Percentiles rank a stretch among this genome's conserved stretches.
Conservation (phyloP, 2,888 invertebrate species). For the Matsumyia berberina region DNA sequence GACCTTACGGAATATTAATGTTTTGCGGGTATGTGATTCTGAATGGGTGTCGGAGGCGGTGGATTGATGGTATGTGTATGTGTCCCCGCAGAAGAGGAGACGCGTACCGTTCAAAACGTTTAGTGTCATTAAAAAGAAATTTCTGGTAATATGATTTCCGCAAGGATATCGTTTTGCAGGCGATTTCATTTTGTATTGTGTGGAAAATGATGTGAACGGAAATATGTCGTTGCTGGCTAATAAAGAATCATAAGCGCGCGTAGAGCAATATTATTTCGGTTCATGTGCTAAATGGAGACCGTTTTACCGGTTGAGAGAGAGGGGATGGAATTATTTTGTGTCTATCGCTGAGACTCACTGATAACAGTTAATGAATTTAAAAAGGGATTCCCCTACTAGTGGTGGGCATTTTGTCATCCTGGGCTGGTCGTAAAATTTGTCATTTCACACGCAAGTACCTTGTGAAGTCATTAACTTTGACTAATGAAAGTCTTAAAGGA, state of each 20-base stretch:
- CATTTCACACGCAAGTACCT: not conserved
- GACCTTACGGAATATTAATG: conserved; percentile 66
- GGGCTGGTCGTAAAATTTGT: conserved; percentile 2
- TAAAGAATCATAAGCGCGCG: conserved; percentile 59
- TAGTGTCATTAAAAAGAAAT: conserved; percentile 75
- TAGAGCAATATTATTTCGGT: conserved; percentile 44
- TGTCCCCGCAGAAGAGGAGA: conserved; percentile 11
- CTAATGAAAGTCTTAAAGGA: not conserved
- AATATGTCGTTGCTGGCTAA: conserved; percentile 71
- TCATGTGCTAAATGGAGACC: conserved; percentile 53
- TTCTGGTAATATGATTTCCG: conserved; percentile 76
- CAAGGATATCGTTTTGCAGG: conserved; percentile 74
- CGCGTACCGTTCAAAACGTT: conserved; percentile 56
- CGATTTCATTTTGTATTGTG: conserved; percentile 71
- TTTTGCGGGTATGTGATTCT: conserved; percentile 56
- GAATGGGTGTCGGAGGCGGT: not conserved
- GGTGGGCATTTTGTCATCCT: not conserved
- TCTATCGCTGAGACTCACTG: conserved; percentile 17
- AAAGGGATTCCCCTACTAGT: not conserved
- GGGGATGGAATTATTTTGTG: conserved; percentile 27
- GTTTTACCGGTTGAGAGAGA: conserved; percentile 9
- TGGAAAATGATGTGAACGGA: conserved; percentile 58
- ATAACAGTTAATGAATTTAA: conserved; percentile 25
- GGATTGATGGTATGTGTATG: not conserved
- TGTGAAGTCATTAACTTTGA: conserved; percentile 6